Conservation (phyloP, 53 echinoderm and acorn worm species). For the Holothuria scabra region DNA sequence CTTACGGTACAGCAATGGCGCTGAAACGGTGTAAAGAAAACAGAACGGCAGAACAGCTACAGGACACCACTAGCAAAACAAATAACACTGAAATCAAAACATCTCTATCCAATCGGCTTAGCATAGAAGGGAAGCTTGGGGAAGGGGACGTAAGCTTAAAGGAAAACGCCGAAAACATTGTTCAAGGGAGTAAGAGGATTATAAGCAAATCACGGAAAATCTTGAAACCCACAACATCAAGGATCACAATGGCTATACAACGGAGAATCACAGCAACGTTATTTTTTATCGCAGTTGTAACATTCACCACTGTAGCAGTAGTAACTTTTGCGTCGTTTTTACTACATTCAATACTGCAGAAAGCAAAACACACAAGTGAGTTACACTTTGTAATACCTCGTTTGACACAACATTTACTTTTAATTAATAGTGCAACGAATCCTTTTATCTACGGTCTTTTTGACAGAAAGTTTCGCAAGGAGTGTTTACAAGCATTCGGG, state of each 20-base stretch:
- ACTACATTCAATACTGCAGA: background rate
- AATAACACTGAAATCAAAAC: too few species aligned
- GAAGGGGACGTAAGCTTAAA: too few species aligned
- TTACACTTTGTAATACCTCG: background rate
- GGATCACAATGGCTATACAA: background rate
- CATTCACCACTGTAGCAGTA: background rate
- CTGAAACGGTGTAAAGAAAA: too few species aligned
- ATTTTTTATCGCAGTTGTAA: background rate
- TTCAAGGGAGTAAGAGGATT: too few species aligned
- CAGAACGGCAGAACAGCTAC: too few species aligned
- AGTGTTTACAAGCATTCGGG: background rate
- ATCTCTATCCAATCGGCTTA: too few species aligned
- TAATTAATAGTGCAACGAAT: background rate
- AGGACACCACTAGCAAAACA: too few species aligned
- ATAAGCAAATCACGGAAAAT: too few species aligned
- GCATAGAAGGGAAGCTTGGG: too few species aligned
- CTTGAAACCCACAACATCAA: too few species aligned
- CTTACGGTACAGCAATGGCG: too few species aligned
- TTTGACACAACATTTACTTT: background rate
- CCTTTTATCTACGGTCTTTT: slow-evolving; percentile 17
- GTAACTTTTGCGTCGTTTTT: background rate
- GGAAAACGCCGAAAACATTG: too few species aligned
- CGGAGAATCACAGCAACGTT: background rate
- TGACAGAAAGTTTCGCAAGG: slow-evolving; percentile 6
- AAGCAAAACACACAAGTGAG: background rate